A percentile compares a stretch with the other conserved stretches of the same genome.
phyloP scores from a whole-genome alignment of 2,797 vertebrate species.

The Hapalemur alaotrensis region DNA sequence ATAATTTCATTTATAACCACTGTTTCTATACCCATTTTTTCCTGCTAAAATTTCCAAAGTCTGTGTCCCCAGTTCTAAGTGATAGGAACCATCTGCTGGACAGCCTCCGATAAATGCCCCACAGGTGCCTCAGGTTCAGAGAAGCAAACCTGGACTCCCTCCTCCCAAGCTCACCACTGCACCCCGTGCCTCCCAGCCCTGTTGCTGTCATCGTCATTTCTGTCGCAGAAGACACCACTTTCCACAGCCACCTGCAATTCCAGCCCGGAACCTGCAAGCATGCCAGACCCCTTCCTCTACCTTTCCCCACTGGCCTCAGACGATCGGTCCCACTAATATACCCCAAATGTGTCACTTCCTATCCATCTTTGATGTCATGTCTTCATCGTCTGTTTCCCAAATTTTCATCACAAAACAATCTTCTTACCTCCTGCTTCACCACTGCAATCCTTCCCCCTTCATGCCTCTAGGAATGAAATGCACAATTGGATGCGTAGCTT shows the following conservation, averaged over 20 bases:
- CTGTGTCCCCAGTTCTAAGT: background rate
- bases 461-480: background rate
- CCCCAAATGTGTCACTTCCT: background rate
- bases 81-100: background rate
- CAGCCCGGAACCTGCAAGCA: background rate
- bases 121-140: background rate
- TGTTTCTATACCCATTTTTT: background rate
- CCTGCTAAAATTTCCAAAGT: background rate
- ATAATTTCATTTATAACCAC: background rate
- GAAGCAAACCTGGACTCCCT: too few relatives aligned
- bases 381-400: background rate
- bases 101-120: background rate
- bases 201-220: background rate
- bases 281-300: background rate
- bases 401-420: background rate
- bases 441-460: background rate
- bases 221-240: background rate
- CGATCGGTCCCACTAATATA: background rate
- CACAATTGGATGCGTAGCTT: background rate
- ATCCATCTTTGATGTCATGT: background rate
- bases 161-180: background rate
- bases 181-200: background rate
- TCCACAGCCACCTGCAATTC: background rate
- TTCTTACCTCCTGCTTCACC: background rate
- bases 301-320: background rate